Conservation (phyloP, 2,888 invertebrate species). For the Leptogaster cylindrica region DNA sequence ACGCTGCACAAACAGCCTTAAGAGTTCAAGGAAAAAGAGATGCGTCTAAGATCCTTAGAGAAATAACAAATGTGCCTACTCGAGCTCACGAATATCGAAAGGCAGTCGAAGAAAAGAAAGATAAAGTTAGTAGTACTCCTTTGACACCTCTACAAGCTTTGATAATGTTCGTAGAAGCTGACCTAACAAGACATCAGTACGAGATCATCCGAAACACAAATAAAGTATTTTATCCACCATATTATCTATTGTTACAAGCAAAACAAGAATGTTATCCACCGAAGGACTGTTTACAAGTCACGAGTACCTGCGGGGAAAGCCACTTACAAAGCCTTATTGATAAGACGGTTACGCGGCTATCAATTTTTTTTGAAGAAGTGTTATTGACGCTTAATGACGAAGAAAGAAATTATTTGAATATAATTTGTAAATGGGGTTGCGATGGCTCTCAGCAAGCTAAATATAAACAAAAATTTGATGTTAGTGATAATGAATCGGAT, state of each 20-base stretch:
- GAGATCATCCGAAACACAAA: neutral
- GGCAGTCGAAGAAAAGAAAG: neutral
- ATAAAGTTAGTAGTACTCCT: no score
- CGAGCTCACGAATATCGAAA: neutral
- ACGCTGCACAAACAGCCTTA: slow-evolving; percentile 1
- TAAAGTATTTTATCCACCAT: neutral
- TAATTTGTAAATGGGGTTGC: neutral
- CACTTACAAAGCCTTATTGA: neutral
- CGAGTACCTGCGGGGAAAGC: neutral
- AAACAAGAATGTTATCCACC: neutral
- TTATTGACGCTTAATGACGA: neutral
- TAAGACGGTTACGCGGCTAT: neutral
- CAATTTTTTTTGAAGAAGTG: neutral
- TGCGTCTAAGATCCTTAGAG: neutral
- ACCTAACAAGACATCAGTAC: neutral
- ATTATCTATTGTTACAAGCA: neutral
- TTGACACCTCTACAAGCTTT: neutral
- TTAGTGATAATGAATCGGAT: neutral
- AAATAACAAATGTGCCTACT: neutral
- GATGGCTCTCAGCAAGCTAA: slow-evolving; percentile 7
- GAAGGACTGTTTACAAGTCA: neutral
- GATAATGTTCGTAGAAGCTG: neutral
- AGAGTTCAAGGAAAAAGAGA: neutral
- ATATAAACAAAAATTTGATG: neutral
- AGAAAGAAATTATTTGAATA: neutral